phyloP scores from a whole-genome alignment of 2,888 invertebrate species.

The Lysandra bellargus region DNA sequence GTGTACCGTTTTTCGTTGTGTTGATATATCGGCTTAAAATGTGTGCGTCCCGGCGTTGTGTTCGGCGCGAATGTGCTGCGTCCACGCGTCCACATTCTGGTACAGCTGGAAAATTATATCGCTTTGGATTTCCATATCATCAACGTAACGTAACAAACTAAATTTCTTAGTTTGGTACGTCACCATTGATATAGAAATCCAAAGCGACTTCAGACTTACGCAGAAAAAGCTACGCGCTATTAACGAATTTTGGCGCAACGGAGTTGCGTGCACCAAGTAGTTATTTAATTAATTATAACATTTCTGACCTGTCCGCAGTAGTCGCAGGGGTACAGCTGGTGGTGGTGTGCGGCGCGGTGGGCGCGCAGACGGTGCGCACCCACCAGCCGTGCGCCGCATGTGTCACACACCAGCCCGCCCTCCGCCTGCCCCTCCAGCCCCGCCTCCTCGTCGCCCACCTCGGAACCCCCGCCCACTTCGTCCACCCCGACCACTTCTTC shows the following conservation, averaged over 20 bases:
- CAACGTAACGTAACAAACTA: too few relatives aligned
- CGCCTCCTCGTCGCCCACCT: constrained; percentile 40
- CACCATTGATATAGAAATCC: too few relatives aligned
- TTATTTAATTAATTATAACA: not conserved
- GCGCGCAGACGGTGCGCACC: constrained; percentile 55
- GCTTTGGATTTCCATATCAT: too few relatives aligned
- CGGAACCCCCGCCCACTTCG: constrained; percentile 43
- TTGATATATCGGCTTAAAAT: constrained; percentile 50
- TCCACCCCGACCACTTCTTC: not conserved
- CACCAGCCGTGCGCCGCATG: constrained; percentile 60
- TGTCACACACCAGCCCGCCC: constrained; percentile 61
- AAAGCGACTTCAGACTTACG: too few relatives aligned
- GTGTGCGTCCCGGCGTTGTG: constrained; percentile 47
- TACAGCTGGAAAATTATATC: constrained; percentile 55
- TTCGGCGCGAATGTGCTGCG: constrained; percentile 55
- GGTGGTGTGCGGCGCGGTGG: constrained; percentile 58
- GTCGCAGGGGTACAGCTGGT: constrained; percentile 60
- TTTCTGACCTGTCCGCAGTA: constrained; percentile 60
- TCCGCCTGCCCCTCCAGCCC: constrained; percentile 39
- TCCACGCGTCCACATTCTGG: constrained; percentile 65
- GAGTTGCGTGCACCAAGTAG: too few relatives aligned
- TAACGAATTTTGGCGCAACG: too few relatives aligned
- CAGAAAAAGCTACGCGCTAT: too few relatives aligned
- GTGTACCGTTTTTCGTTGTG: constrained; percentile 44
- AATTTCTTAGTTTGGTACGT: too few relatives aligned